A percentile compares a stretch with the other conserved stretches of the same genome.
These are phyloP conservation scores for Aethes cnicana DNA, from an alignment of 2,888 invertebrate species.

Conservation along the genomic window DNA sequence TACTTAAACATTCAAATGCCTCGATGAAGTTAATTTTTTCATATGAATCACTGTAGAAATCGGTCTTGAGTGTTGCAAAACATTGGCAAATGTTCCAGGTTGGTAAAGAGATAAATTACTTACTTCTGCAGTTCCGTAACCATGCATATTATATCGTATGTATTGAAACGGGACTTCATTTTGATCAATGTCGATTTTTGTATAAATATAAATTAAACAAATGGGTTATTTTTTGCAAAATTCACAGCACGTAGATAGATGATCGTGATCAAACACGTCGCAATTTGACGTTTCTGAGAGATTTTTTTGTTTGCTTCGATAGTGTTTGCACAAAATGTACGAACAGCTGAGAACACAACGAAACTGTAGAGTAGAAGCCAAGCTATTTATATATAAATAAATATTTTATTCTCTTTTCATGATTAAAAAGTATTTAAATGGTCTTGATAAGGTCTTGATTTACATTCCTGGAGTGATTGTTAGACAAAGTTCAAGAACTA, in stretches of 20 bases:
- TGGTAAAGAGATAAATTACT: conserved; percentile 38
- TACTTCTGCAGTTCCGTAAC: conserved; percentile 94
- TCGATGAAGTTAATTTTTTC: background rate
- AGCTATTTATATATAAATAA: no score
- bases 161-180: conserved; percentile 97
- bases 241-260: conserved; percentile 3
- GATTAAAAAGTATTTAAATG: no score
- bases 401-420: no score
- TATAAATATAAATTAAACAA: background rate
- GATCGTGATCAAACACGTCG: background rate
- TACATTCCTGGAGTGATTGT: no score
- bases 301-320: background rate
- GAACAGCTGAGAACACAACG: no score
- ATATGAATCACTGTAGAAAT: background rate
- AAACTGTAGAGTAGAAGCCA: no score
- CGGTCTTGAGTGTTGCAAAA: background rate
- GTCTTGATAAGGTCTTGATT: no score
- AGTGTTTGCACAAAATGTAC: no score
- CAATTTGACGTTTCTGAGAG: background rate
- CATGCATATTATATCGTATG: conserved; percentile 95
- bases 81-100: background rate
- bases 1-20: background rate
- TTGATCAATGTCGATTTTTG: conserved; percentile 27
- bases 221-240: conserved; percentile 3
- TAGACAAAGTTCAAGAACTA: background rate